Base-by-base conservation (phyloP, 2,113 vertebrate species). In the Hiodon alosoides region DNA sequence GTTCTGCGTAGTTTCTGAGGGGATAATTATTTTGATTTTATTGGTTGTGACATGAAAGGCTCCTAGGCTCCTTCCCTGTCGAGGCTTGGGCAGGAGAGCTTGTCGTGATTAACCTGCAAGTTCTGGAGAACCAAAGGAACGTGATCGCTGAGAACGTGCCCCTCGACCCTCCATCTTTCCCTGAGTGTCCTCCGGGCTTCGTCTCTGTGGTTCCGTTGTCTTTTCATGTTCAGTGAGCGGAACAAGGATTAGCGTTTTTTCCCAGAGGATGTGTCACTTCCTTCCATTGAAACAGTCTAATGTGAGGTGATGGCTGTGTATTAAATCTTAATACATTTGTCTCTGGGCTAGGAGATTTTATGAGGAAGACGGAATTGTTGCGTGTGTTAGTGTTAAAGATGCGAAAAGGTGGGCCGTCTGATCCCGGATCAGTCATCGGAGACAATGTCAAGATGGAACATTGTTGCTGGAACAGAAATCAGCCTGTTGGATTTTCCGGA, bases 51-150 rank as follows among this genome's bases (percentile, higher is more conserved):
- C 51, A 62, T 50, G 46, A 60, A 16, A 14, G 52, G 54, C 67
- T 76, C 47, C 53, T 16, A 10, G 51, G 53, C 68, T 61, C 59
- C 51, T 16, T 31, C 16, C n/a, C 51, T 13, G 59, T 50, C n/a
- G 66, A 66, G 62, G 60, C 47, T 71, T 68, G 14, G 69, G 69
- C 53, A 65, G 60, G 72, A 46, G 52, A 66, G 55, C 57, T 64
- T 66, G 64, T 66, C 51, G 52, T 10, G 50, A 67, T 76, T 76
- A 79, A 69, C 70, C 58, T 54, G 8, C 16, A 69, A 67, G n/a
- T 11, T n/a, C 17, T 6, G 2, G 61, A 51, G 4, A 17, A 55
- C 9, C 16, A 10, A 46, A 31, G 31, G 10, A 65, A 47, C 5
- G 50, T 5, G 61, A 73, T 8, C 31, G 10, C 51, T 52, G 61